Conservation (phyloP, 2,888 invertebrate species). For the Tiliacea aurago region DNA sequence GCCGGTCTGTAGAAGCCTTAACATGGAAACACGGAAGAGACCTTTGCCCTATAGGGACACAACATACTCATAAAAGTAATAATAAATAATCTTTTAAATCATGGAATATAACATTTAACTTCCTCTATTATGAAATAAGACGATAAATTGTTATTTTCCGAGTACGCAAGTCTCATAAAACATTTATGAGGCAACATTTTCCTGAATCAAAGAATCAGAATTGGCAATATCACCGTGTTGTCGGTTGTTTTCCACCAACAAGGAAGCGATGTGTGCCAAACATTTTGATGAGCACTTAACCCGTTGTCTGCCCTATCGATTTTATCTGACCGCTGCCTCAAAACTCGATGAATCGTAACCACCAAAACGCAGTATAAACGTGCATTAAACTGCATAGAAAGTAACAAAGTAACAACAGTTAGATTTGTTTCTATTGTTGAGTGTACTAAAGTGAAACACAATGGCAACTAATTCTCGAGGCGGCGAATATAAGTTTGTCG, state of each 20-base stretch:
- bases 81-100: background rate
- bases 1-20: too few species aligned
- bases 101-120: conserved; percentile 9
- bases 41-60: too few species aligned
- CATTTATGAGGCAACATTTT: conserved; percentile 44
- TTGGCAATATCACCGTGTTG: conserved; percentile 16
- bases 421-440: conserved; percentile 60
- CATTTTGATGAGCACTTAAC: conserved; percentile 41
- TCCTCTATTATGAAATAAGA: conserved; percentile 9
- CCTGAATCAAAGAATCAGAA: conserved; percentile 19
- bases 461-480: conserved; percentile 71
- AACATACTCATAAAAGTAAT: background rate
- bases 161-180: conserved; percentile 29
- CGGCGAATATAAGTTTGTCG: conserved; percentile 79
- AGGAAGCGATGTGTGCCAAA: conserved; percentile 35
- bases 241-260: conserved; percentile 40
- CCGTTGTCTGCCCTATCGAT: conserved; percentile 28
- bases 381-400: conserved; percentile 60
- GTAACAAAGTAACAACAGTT: conserved; percentile 62
- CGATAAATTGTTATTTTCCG: conserved; percentile 18
- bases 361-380: conserved; percentile 54
- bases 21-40: background rate
- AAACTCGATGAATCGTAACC: conserved; percentile 50
- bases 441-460: conserved; percentile 70
- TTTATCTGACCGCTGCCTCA: conserved; percentile 25